Evolutionary conservation across 1,140 invertebrate species (phyloP), one percentile per base, ranked within the genome.

Genomic region (Tetramorium parvispinum): DNA sequence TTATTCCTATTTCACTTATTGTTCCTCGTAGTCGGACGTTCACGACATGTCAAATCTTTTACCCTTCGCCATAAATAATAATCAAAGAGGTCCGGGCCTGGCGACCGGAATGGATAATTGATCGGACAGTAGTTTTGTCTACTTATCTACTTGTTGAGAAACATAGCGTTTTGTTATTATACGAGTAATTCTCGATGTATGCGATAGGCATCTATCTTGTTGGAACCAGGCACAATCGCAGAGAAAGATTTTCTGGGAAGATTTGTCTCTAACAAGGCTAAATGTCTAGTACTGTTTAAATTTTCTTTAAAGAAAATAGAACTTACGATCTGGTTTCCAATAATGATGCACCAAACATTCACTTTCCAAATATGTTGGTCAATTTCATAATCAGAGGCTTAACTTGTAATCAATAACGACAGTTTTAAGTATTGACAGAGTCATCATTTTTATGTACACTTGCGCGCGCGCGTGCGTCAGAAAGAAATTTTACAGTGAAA

Each of bases 261-360:
- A n/a, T n/a, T n/a, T n/a, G n/a, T n/a, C n/a, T n/a, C n/a, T n/a
- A n/a, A n/a, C n/a, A n/a, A n/a, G n/a, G n/a, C n/a, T n/a, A n/a
- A n/a, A n/a, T n/a, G n/a, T n/a, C n/a, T n/a, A n/a, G n/a, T n/a
- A n/a, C n/a, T n/a, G n/a, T n/a, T n/a, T n/a, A n/a, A n/a, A n/a
- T n/a, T n/a, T n/a, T n/a, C n/a, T n/a, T n/a, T n/a, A n/a, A n/a
- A n/a, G n/a, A n/a, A n/a, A n/a, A n/a, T n/a, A n/a, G n/a, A n/a
- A n/a, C n/a, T n/a, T n/a, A n/a, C n/a, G n/a, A n/a, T n/a, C n/a
- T n/a, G n/a, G n/a, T n/a, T n/a, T n/a, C 73, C 55, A 18, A 89
- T 75, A 71, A 92, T 85, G 4, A 79, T 85, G 53, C 89, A 91
- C 81, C 86, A 89, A 61, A 91, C 85, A 87, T 91, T 91, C 6